Evolutionary conservation across 2,888 invertebrate genomes (phyloP).

Genomic region (Pterostichus madidus): DNA sequence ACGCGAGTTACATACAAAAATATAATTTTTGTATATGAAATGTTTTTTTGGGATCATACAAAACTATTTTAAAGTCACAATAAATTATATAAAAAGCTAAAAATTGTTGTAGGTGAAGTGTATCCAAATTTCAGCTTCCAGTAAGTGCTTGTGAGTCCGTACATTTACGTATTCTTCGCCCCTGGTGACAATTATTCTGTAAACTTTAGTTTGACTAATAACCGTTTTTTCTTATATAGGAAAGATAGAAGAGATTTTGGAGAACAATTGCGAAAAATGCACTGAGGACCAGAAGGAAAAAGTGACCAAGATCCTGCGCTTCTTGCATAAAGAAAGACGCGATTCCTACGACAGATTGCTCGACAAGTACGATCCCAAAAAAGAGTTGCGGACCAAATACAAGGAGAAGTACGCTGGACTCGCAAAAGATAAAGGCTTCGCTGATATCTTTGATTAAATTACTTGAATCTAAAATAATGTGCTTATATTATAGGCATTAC

Average conservation of each 20-base stretch:
- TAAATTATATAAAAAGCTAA: too few species aligned
- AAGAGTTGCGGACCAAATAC: slow-evolving; percentile 83
- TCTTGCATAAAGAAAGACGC: slow-evolving; percentile 81
- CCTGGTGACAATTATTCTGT: too few species aligned
- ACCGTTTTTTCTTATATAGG: slow-evolving; percentile 74
- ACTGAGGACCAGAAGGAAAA: slow-evolving; percentile 83
- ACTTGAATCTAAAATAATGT: neutral
- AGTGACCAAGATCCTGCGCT: slow-evolving; percentile 81
- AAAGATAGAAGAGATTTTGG: slow-evolving; percentile 85
- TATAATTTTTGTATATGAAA: too few species aligned
- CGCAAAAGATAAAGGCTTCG: slow-evolving; percentile 38
- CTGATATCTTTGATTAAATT: slow-evolving; percentile 29
- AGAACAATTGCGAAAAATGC: slow-evolving; percentile 84
- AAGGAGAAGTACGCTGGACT: slow-evolving; percentile 72
- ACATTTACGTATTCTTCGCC: too few species aligned
- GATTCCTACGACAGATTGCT: slow-evolving; percentile 83
- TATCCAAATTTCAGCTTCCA: too few species aligned
- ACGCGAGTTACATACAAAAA: too few species aligned
- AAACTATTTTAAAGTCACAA: too few species aligned
- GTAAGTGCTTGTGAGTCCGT: too few species aligned
- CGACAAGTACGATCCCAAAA: slow-evolving; percentile 85
- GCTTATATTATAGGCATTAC: neutral
- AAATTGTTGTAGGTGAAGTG: too few species aligned
- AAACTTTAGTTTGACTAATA: too few species aligned
- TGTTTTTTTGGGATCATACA: too few species aligned